phyloP scores from a whole-genome alignment of 2,888 invertebrate species.

The Barypeithes pellucidus region DNA sequence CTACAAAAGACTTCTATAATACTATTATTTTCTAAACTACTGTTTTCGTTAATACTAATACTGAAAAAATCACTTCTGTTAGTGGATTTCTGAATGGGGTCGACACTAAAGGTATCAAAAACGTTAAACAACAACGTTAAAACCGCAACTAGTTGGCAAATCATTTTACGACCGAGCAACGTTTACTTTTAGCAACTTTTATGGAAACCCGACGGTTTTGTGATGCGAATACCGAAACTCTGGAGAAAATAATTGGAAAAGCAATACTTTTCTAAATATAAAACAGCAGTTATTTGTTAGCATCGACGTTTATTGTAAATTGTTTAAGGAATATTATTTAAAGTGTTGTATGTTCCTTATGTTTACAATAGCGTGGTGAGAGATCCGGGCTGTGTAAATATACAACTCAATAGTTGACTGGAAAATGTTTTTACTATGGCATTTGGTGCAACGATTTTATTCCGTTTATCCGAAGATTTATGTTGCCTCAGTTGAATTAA shows the following conservation, averaged over 20 bases:
- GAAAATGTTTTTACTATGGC: conserved; percentile 1
- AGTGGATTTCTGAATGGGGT: background rate
- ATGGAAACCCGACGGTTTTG: conserved; percentile 4
- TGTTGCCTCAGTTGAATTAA: background rate
- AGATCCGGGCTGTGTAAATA: conserved; percentile 23
- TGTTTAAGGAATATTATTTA: conserved; percentile 43
- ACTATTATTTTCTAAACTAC: conserved; percentile 11
- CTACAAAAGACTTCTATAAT: conserved; percentile 18
- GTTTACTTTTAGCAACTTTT: background rate
- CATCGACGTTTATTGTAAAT: conserved; percentile 43
- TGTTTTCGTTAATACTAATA: background rate
- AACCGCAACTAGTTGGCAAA: background rate
- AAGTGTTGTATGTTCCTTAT: conserved; percentile 29
- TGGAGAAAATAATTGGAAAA: conserved; percentile 25
- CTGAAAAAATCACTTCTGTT: conserved; percentile 13
- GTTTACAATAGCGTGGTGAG: conserved; percentile 22
- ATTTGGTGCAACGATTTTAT: conserved; percentile 6
- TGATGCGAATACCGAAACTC: conserved; percentile 27
- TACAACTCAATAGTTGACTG: conserved; percentile 17
- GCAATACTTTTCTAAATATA: conserved; percentile 40
- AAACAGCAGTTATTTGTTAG: conserved; percentile 37
- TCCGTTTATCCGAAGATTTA: background rate
- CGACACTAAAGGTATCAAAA: conserved; percentile 10
- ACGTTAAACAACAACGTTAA: conserved; percentile 1
- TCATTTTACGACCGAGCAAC: conserved; percentile 10